Percentiles rank a stretch among this genome's conserved stretches.
Evolutionary conservation across 2,797 vertebrate genomes (phyloP).

Genomic region (Thunnus albacares): DNA sequence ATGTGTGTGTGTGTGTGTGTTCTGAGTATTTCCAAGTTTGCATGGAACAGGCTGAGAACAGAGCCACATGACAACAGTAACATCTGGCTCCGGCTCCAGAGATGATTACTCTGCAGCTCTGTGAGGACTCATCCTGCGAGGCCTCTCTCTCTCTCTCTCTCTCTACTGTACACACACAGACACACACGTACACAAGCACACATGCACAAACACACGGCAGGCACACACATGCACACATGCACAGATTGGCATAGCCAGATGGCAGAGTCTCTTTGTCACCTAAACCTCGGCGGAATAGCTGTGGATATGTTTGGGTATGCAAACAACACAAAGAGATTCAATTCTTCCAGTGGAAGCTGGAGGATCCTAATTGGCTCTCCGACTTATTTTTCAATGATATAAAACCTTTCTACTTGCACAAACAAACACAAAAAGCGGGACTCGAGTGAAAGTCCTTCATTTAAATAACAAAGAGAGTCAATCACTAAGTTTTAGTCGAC

Average conservation of each 20-base stretch:
- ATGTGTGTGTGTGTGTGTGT: conserved; percentile 15
- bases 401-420: neutral
- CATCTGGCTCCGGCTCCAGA: conserved; percentile 81
- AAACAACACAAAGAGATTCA: conserved; percentile 44
- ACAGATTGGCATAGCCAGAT: conserved; percentile 81
- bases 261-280: conserved; percentile 71
- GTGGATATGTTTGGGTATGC: conserved; percentile 64
- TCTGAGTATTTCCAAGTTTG: conserved; percentile 64
- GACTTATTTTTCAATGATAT: neutral
- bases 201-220: conserved; percentile 22
- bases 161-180: conserved; percentile 51
- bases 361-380: conserved; percentile 8
- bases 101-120: conserved; percentile 80
- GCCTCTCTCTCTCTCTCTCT: conserved; percentile 11
- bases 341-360: conserved; percentile 1
- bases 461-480: conserved; percentile 2
- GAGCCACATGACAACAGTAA: conserved; percentile 80
- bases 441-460: neutral
- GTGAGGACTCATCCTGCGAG: conserved; percentile 72
- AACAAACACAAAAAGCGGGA: neutral
- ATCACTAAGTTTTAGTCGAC: neutral
- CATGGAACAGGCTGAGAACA: conserved; percentile 60
- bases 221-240: conserved; percentile 57
- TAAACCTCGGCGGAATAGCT: conserved; percentile 62
- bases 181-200: conserved; percentile 34